Percentiles rank a stretch among this genome's conserved stretches.
Conservation (phyloP, 2,113 vertebrate species). For the Heptranchias perlo region DNA sequence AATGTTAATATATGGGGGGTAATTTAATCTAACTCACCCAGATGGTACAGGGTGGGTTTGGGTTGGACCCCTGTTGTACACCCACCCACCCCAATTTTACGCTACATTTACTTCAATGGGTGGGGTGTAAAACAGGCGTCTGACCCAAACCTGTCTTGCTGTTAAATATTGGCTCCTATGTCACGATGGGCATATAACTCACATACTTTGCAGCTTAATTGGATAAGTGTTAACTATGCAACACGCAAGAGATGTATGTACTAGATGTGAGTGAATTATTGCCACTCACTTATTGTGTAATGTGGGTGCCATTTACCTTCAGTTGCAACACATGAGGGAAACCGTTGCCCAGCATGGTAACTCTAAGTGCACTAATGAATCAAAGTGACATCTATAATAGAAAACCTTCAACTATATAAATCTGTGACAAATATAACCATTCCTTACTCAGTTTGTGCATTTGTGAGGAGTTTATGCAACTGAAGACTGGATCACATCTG, state of each 20-base stretch:
- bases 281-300: not conserved
- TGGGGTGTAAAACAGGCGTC: not conserved
- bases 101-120: not conserved
- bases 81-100: not conserved
- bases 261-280: not conserved
- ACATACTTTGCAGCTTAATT: not conserved
- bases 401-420: slow-evolving; percentile 22
- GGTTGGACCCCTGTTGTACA: not conserved
- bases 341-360: not conserved
- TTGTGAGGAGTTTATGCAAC: not conserved
- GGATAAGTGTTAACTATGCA: not conserved
- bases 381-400: slow-evolving; percentile 1
- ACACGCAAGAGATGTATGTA: not conserved
- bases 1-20: no score
- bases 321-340: no score
- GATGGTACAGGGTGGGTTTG: not conserved
- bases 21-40: no score
- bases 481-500: slow-evolving; percentile 12
- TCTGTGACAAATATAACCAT: not conserved
- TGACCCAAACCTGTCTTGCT: not conserved
- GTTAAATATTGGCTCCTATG: not conserved
- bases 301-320: not conserved
- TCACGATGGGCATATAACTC: not conserved
- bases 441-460: not conserved
- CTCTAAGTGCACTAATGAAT: not conserved